phyloP scores from a whole-genome alignment of 2,113 vertebrate species.

The Brienomyrus brachyistius region DNA sequence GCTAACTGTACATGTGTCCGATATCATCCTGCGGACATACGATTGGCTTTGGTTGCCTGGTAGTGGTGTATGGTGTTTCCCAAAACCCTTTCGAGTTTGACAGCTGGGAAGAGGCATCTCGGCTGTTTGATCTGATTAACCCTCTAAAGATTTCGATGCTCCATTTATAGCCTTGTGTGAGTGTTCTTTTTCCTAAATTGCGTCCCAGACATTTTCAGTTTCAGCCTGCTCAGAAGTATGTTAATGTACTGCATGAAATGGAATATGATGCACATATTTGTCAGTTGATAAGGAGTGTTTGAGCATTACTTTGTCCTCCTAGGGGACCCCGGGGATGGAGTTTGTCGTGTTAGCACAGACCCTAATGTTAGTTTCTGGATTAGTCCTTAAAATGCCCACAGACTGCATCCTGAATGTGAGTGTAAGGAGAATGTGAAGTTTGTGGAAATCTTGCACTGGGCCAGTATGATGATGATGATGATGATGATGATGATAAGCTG shows the following conservation, averaged over 20 bases:
- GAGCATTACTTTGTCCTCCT: not conserved
- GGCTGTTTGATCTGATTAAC: not conserved
- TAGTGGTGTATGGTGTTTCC: not conserved
- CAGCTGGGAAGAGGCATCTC: not conserved
- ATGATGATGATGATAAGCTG: not conserved
- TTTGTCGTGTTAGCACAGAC: not conserved
- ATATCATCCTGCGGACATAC: not conserved
- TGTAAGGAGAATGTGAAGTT: not conserved
- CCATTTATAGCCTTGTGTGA: not conserved
- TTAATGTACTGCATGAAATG: not conserved
- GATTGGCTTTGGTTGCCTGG: not conserved
- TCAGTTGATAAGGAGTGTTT: not conserved
- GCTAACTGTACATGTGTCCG: not conserved
- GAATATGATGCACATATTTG: not conserved
- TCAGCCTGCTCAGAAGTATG: not conserved
- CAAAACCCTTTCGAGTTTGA: not conserved
- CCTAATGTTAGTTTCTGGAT: not conserved
- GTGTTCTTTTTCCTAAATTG: not conserved
- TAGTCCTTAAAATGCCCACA: not conserved
- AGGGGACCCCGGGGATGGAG: not conserved
- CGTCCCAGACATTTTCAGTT: not conserved
- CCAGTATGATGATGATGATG: not conserved
- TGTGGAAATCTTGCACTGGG: not conserved
- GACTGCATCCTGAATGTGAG: not conserved
- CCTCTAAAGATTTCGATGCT: not conserved